Percentiles rank a stretch among this genome's conserved stretches.
Conservation (phyloP, 2,797 vertebrate species). For the Lerista edwardsae region DNA sequence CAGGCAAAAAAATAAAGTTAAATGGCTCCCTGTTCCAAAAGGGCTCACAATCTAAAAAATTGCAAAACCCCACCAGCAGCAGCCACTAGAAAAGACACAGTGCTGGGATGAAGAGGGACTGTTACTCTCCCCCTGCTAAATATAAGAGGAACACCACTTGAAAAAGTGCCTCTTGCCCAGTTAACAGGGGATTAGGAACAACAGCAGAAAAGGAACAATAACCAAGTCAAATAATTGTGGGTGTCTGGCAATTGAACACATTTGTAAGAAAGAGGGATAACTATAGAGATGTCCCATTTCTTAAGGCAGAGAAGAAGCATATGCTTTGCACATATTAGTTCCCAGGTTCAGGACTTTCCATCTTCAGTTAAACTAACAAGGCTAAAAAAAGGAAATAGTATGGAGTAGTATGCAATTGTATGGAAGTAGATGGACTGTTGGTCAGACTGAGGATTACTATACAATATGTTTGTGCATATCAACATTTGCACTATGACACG, state of each 20-base stretch:
- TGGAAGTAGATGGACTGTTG: neutral
- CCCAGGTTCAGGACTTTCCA: neutral
- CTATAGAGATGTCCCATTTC: too few relatives aligned
- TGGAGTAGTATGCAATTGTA: too few relatives aligned
- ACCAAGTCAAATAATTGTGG: neutral
- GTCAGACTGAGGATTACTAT: neutral
- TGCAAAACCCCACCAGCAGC: too few relatives aligned
- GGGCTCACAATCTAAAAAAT: too few relatives aligned
- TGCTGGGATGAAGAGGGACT: too few relatives aligned
- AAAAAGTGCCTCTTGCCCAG: too few relatives aligned
- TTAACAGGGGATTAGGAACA: too few relatives aligned
- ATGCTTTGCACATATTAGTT: neutral
- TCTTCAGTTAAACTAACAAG: neutral
- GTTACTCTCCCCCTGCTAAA: too few relatives aligned
- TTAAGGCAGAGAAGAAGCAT: neutral
- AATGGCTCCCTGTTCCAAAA: too few relatives aligned
- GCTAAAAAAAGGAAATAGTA: neutral
- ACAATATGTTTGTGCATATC: neutral
- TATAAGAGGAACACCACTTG: too few relatives aligned
- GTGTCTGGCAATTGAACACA: neutral
- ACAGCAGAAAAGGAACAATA: neutral
- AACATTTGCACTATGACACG: neutral
- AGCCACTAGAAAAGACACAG: too few relatives aligned
- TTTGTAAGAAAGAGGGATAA: neutral
- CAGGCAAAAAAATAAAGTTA: too few relatives aligned